Evolutionary conservation across 2,888 invertebrate species (phyloP).

Genomic region (Hyles lineata): DNA sequence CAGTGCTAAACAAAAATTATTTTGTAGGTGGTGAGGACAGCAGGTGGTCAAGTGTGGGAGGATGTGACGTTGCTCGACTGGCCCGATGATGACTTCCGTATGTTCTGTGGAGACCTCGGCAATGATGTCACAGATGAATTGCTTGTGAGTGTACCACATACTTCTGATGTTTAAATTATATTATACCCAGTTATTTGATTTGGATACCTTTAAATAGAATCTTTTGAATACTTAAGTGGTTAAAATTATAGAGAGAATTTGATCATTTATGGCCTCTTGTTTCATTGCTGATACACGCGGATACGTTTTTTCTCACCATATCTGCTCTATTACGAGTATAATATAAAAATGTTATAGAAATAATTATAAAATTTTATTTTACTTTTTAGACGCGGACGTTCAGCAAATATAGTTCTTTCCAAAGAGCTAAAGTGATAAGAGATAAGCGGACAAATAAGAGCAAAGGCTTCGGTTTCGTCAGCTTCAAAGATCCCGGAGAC

Average conservation of each 20-base stretch:
- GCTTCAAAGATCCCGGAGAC: conserved; percentile 98
- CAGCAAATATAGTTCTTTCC: conserved; percentile 96
- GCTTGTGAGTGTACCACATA: conserved; percentile 74
- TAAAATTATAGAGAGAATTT: too few species aligned
- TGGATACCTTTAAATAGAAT: too few species aligned
- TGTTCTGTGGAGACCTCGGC: conserved; percentile 99
- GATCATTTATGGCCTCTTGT: too few species aligned
- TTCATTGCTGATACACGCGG: too few species aligned
- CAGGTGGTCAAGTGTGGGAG: conserved; percentile 98
- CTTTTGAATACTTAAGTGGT: too few species aligned
- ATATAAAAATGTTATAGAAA: background rate
- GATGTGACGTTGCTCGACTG: conserved; percentile 97
- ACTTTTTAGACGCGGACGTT: conserved; percentile 92
- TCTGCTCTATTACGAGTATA: too few species aligned
- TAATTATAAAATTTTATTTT: conserved; percentile 20
- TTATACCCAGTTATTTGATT: too few species aligned
- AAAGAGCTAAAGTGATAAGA: conserved; percentile 96
- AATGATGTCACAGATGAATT: conserved; percentile 99
- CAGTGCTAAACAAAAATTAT: background rate
- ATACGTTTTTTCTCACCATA: too few species aligned
- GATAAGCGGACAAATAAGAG: conserved; percentile 99
- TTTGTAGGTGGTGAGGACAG: conserved; percentile 91
- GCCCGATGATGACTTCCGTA: conserved; percentile 99
- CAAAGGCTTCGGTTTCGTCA: conserved; percentile 99
- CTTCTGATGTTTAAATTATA: background rate